Percentiles rank a stretch among this genome's conserved stretches.
Conservation (phyloP, 2,797 vertebrate genomes). For the Vespertilio murinus region DNA sequence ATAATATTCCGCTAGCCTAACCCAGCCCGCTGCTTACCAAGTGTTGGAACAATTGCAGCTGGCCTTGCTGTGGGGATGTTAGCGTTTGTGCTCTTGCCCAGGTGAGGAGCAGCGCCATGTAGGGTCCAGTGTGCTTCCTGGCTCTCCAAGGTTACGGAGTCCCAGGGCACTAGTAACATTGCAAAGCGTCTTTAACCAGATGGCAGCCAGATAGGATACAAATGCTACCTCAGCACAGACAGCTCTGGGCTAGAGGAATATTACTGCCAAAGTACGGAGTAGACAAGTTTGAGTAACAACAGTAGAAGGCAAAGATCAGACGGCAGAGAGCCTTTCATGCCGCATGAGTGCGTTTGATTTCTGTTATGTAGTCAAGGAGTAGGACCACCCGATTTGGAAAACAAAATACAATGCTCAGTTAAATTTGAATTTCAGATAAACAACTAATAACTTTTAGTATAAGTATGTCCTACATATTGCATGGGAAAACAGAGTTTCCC, state of each 20-base stretch:
- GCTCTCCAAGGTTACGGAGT: neutral
- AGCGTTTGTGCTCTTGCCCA: neutral
- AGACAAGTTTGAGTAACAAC: neutral
- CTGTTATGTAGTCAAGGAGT: too few species aligned
- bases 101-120: neutral
- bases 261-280: neutral
- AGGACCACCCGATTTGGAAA: neutral
- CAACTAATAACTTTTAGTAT: neutral
- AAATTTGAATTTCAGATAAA: neutral
- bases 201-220: neutral
- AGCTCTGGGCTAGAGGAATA: neutral
- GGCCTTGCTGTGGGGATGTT: neutral
- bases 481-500: neutral
- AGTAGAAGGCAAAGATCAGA: neutral
- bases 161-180: neutral
- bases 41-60: neutral
- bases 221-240: neutral
- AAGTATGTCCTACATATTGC: neutral
- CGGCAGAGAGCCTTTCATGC: neutral
- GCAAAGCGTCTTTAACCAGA: neutral
- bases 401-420: neutral
- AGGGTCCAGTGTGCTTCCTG: fast-evolving
- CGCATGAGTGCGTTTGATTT: neutral
- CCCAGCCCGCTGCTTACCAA: too few species aligned
- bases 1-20: neutral